Conservation (phyloP, 1,140 invertebrate genomes). For the Vanessa tameamea region DNA sequence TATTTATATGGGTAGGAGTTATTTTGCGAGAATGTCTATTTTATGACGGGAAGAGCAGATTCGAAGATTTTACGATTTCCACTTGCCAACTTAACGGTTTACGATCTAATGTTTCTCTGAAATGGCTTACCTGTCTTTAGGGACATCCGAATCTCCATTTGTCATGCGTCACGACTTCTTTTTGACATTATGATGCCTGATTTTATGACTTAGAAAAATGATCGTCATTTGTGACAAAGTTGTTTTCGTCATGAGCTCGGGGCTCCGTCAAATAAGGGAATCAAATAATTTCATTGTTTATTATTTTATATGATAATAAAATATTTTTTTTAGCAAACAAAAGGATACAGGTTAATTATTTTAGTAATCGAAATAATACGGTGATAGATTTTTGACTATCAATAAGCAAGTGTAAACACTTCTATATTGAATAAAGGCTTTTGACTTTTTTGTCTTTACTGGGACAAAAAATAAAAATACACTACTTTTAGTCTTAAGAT, state of each 20-base stretch:
- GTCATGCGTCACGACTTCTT: slow-evolving; percentile 19
- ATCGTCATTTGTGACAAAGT: slow-evolving; percentile 1
- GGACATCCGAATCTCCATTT: slow-evolving; percentile 18
- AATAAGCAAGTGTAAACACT: too few species aligned
- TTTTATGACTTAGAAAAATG: slow-evolving; percentile 17
- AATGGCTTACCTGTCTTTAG: slow-evolving; percentile 31
- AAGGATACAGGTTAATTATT: too few species aligned
- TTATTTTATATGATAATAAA: too few species aligned
- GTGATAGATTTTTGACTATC: too few species aligned
- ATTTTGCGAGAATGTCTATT: slow-evolving; percentile 48
- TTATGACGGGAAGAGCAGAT: slow-evolving; percentile 48
- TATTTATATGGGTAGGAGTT: slow-evolving; percentile 43
- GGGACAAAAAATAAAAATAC: too few species aligned
- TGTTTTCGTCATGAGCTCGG: not conserved
- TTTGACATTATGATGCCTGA: slow-evolving; percentile 15
- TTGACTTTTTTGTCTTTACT: too few species aligned
- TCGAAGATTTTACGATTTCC: slow-evolving; percentile 46
- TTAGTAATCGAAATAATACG: too few species aligned
- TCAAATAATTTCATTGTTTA: too few species aligned
- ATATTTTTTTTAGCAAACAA: too few species aligned
- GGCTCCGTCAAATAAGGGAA: not conserved
- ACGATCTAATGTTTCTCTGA: slow-evolving; percentile 39
- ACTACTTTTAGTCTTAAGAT: too few species aligned
- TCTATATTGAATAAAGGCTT: too few species aligned
- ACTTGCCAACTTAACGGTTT: slow-evolving; percentile 45